phyloP scores from a whole-genome alignment of 2,113 vertebrate genomes.

The Suricata suricatta region DNA sequence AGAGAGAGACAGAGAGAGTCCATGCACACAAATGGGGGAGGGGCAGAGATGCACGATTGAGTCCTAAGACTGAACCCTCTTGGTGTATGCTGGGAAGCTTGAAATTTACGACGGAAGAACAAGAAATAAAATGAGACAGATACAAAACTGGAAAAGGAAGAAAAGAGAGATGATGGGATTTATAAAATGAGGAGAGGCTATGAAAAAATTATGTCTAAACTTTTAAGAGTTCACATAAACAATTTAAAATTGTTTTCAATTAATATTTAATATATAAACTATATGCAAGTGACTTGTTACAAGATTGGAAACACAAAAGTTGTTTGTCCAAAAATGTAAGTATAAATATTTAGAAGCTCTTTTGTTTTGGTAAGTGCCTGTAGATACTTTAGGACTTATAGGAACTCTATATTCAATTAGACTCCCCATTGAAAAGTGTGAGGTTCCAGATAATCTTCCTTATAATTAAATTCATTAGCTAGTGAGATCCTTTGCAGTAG shows the following conservation, averaged over 20 bases:
- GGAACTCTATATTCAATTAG: conserved; percentile 28
- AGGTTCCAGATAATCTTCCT: conserved; percentile 7
- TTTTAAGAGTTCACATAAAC: neutral
- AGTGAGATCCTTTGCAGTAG: neutral
- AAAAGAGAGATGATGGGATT: neutral
- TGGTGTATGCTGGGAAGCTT: neutral
- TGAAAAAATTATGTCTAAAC: neutral
- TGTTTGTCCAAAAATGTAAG: neutral
- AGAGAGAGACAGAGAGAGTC: too few relatives aligned
- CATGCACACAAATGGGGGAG: too few relatives aligned
- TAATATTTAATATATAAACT: conserved; percentile 1
- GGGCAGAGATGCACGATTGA: neutral
- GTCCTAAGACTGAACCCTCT: neutral
- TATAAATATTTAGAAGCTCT: neutral
- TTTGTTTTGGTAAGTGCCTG: neutral
- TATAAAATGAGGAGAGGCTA: neutral
- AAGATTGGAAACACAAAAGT: conserved; percentile 10
- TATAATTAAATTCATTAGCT: conserved; percentile 23
- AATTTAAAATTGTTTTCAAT: conserved; percentile 17
- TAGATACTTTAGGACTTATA: neutral
- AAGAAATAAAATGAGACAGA: neutral
- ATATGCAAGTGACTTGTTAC: neutral
- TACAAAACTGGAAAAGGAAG: neutral
- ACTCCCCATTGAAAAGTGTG: neutral
- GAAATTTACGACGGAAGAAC: conserved; percentile 1